Evolutionary conservation across 2,888 invertebrate genomes (phyloP), one percentile per base, ranked within the genome.

Genomic region (Poecilus cupreus): DNA sequence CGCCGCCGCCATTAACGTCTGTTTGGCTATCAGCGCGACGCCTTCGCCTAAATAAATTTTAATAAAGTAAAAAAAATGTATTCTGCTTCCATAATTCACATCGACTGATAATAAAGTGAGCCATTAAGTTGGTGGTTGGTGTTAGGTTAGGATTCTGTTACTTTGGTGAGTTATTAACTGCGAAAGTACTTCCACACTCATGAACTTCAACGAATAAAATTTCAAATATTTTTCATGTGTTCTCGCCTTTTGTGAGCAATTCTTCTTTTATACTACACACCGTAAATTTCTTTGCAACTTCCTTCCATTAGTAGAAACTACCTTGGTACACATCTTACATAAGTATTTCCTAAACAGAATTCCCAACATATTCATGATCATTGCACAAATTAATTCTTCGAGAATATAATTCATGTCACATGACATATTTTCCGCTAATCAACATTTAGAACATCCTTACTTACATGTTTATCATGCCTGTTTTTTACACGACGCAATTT

Each of bases 11-110:
- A 43, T 72, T 72, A 72, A 72, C 39, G 57, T 57, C 77, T 60
- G 60, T 57, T 72, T 68, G 68, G 51, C 75, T 75, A 75, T 74
- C 74, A 75, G 37, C 51, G 51, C 51, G 46, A 64, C 77, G 77
- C 64, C 60, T 43, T 39, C 64, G 46, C 46, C 26, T 77, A 60
- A 77, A 77, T 77, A 77, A 77, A 77, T 77, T 77, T 43, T 77
- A 77, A 77, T 60, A 77, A 77, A 77, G 64, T 51, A 26, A 77
- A 77, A 72, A 32, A 77, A 60, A 77, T 60, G 43, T 77, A 77
- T 60, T 43, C 26, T 46, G 24, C 8, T 46, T 32, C 60, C 46
- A 77, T 77, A 77, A 77, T 22, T 77, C 77, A 77, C 77, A 60
- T 77, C 60, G 57, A 46, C 77, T 26, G 60, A 64, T 77, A 77